phyloP scores from a whole-genome alignment of 2,113 vertebrate species.

The Sus scrofa region DNA sequence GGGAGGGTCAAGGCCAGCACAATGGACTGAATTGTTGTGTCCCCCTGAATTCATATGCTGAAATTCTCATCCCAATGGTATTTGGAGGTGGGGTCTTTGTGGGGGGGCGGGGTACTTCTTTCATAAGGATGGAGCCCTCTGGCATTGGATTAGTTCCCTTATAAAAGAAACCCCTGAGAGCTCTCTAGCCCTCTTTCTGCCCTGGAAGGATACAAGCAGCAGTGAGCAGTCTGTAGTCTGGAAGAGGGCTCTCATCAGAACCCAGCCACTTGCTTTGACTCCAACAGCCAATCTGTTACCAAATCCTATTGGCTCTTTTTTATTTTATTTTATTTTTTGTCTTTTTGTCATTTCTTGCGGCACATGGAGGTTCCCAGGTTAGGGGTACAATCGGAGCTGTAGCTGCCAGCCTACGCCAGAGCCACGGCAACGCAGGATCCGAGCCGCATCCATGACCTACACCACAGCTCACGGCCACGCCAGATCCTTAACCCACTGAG shows the following conservation, averaged over 20 bases:
- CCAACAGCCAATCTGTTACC: background rate
- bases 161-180: background rate
- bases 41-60: background rate
- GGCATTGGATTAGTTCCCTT: background rate
- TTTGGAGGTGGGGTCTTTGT: background rate
- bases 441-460: too few relatives aligned
- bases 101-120: background rate
- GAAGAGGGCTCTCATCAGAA: background rate
- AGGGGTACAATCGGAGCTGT: too few relatives aligned
- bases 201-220: background rate
- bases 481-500: too few relatives aligned
- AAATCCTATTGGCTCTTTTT: background rate
- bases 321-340: background rate
- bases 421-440: too few relatives aligned
- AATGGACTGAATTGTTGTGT: background rate
- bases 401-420: too few relatives aligned
- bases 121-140: background rate
- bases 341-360: too few relatives aligned
- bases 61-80: background rate
- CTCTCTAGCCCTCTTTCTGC: background rate
- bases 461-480: too few relatives aligned
- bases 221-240: background rate
- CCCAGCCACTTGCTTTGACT: background rate
- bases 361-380: too few relatives aligned
- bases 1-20: background rate